phyloP scores from a whole-genome alignment of 2,888 invertebrate species.

The Oxycera nigricornis region DNA sequence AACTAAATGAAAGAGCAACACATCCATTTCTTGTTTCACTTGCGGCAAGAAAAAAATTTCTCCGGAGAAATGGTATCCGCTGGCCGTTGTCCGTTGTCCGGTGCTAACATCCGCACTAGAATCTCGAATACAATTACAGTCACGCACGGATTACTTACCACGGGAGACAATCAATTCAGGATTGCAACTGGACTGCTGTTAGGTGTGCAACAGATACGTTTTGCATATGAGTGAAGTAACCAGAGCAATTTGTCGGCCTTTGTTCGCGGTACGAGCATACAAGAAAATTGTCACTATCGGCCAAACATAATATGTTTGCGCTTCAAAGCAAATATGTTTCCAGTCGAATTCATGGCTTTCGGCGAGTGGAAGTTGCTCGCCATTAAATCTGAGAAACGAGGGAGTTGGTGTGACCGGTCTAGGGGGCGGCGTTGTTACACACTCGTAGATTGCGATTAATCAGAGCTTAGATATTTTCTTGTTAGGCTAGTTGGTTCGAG shows the following conservation, averaged over 20 bases:
- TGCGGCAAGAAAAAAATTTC: background rate
- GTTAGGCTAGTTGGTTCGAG: too few relatives aligned
- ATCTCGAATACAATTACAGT: slow-evolving; percentile 29
- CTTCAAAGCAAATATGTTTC: background rate
- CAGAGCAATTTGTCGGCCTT: background rate
- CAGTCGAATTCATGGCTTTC: background rate
- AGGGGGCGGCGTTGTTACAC: too few relatives aligned
- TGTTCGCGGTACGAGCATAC: too few relatives aligned
- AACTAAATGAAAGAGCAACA: too few relatives aligned
- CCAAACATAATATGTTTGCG: slow-evolving; percentile 3
- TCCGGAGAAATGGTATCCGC: slow-evolving; percentile 21
- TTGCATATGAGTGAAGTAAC: too few relatives aligned
- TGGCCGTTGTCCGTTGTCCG: slow-evolving; percentile 3
- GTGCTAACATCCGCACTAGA: slow-evolving; percentile 1
- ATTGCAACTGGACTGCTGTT: background rate
- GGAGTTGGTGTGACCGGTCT: too few relatives aligned
- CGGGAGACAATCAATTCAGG: background rate
- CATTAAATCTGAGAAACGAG: too few relatives aligned
- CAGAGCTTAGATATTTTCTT: too few relatives aligned
- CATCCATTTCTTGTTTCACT: background rate
- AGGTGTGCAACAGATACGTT: background rate
- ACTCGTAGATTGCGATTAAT: too few relatives aligned
- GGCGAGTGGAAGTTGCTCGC: background rate
- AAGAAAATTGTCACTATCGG: slow-evolving; percentile 1
- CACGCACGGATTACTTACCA: slow-evolving; percentile 26